These are phyloP conservation scores for Chlamydotis undulata DNA, from an alignment of 2,113 vertebrate species.

Conservation along the genomic window DNA sequence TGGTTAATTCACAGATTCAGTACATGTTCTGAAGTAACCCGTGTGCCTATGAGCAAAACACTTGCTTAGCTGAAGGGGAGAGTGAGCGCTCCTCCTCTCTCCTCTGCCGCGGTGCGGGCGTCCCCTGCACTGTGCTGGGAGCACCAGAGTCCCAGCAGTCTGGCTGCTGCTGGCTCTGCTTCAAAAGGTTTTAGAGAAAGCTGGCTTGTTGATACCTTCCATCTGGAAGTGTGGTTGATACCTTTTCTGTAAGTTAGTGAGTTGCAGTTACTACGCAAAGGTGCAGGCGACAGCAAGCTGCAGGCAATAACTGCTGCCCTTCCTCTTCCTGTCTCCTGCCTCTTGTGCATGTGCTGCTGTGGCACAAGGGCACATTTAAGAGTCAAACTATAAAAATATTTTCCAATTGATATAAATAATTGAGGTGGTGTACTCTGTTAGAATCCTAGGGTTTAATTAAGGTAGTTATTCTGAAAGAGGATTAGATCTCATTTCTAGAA, in stretches of 20 bases:
- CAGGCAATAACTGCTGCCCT: accelerated
- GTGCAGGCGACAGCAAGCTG: neutral
- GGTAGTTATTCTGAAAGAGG: neutral
- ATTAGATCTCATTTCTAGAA: neutral
- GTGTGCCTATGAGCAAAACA: accelerated
- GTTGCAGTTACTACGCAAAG: neutral
- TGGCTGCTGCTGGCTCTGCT: neutral
- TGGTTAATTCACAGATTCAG: neutral
- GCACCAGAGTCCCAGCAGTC: neutral
- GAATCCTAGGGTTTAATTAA: neutral
- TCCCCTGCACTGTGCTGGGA: neutral
- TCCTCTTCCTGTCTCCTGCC: neutral
- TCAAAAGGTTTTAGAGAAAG: neutral
- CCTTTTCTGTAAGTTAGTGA: too few relatives aligned
- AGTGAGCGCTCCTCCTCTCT: neutral
- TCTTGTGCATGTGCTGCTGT: accelerated
- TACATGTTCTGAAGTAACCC: accelerated
- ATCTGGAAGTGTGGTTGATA: neutral
- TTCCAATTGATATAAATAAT: neutral
- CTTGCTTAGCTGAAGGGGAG: neutral
- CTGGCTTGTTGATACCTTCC: neutral
- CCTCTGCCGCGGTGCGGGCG: accelerated
- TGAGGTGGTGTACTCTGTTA: neutral
- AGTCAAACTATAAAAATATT: neutral
- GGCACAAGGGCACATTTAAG: neutral